phyloP scores from a whole-genome alignment of 2,888 invertebrate genomes.

The Rotaria socialis region DNA sequence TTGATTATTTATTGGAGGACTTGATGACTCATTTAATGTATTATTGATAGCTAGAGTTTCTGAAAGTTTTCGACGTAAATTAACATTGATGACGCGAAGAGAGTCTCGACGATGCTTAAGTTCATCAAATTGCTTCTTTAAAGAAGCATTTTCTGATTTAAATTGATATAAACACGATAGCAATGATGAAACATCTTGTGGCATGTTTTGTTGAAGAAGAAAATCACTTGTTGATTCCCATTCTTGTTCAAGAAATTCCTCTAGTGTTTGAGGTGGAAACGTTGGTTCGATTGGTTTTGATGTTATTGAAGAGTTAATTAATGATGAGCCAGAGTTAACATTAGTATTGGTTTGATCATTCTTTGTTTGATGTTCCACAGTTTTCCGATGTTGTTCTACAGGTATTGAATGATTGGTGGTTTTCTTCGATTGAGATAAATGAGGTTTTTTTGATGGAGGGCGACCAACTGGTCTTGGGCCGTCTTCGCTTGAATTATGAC shows the following conservation, averaged over 20 bases:
- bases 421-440: not conserved
- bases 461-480: not conserved
- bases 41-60: not conserved
- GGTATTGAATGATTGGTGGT: not conserved
- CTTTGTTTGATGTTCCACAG: not conserved
- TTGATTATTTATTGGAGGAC: not conserved
- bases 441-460: not conserved
- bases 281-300: not conserved
- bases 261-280: not conserved
- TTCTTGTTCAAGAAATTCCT: conserved; percentile 34
- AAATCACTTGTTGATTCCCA: conserved; percentile 34
- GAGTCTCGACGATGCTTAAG: conserved; percentile 16
- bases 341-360: not conserved
- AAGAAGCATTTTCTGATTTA: not conserved
- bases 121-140: conserved; percentile 11
- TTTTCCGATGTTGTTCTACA: not conserved
- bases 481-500: not conserved
- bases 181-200: conserved; percentile 29
- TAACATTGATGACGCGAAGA: not conserved
- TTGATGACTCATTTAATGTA: not conserved
- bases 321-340: not conserved
- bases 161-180: conserved; percentile 30
- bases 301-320: not conserved
- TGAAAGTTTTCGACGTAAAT: not conserved
- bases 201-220: conserved; percentile 19